Base-by-base conservation (phyloP, 2,113 vertebrate species). In the Thymallus thymallus region DNA sequence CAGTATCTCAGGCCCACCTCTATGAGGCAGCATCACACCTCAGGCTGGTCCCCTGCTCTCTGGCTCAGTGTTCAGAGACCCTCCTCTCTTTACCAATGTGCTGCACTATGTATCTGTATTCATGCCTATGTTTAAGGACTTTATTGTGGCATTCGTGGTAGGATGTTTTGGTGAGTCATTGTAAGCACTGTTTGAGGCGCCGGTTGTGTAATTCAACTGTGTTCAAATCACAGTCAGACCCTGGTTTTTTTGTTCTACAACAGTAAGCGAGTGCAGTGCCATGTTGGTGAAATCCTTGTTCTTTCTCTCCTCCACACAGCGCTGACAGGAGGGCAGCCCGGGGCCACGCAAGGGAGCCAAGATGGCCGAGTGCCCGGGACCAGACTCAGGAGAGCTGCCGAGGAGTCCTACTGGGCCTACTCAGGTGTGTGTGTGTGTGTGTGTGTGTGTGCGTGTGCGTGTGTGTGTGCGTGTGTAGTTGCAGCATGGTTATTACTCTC, bases 321-420 rank as follows among this genome's bases (percentile, higher is more conserved):
- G 45, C 72, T 95, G 92, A 94, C 94, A 9, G 96, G 94, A 91
- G 94, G 93, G 81, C 94, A 94, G 26, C 92, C 90, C 3, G 91
- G 92, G 81, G 75, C 91, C 64, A 70, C 68, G 75, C 45, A 62
- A 67, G 75, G 72, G n/a, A 55, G 71, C 64, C 86, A 66, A 66
- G 91, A 92, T 83, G 90, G 91, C 80, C 89, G 92, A 75, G 85
- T 88, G 0, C 90, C 90, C 55, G 93, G 94, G 80, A 92, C 94
- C 82, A 94, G 92, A 72, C 89, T 91, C 75, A 91, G 95, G 67
- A 96, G 89, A 85, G 86, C 86, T 12, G 94, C 94, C 0, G 95
- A 94, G 67, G 95, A 97, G 86, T 93, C 94, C 16, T 99, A 98
- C 89, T 99, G 97, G 97, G 96, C 96, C 0, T 99, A 99, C 84